Base-by-base conservation (phyloP, 2,113 vertebrate species). In the Paramormyrops kingsleyae region DNA sequence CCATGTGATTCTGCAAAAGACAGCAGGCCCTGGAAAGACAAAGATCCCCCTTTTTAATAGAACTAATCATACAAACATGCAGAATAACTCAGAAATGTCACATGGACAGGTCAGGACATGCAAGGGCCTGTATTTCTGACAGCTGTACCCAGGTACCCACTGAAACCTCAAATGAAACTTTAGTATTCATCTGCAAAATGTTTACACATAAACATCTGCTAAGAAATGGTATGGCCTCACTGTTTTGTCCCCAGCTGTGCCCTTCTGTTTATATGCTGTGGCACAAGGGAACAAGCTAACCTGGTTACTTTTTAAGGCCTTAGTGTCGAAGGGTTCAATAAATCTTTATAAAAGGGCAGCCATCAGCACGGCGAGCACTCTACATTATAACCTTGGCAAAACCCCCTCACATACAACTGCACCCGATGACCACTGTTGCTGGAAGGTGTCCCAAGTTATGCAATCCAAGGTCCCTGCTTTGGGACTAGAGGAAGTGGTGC, bases 1-100 rank as follows among this genome's bases (percentile, higher is more conserved):
- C 91, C 93, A 90, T 93, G 91, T 17, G 95, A 96, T 90, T 98
- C 98, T 24, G 98, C 97, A 89, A 99, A 98, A 4, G 89, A 92
- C 88, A 99, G 93, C 0, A 99, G 95, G 4, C 98, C 98, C 98
- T 99, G 93, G 39, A 94, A 87, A 91, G 86, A 91, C 24, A 91
- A 21, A 83, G 31, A 46, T n/a, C 53, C 5, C 39, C 39, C 21
- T 52, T 35, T 39, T 89, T 35, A 89, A 83, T 42, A 6, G 24
- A 84, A 42, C 74, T 39, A 80, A 80, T 15, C 35, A 80, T 39
- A 80, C 35, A 39, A 80, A 80, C 5, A 42, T 39, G 35, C 31
- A 80, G 10, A 42, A 39, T 70, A 70, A 31, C 62, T 31, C n/a
- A 13, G 12, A 70, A 66, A 66, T 12, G 62, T 27, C 9, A 42